A percentile compares a stretch with the other conserved stretches of the same genome.
Evolutionary conservation across 1,140 invertebrate species (phyloP).

Genomic region (Pollicipes pollicipes): DNA sequence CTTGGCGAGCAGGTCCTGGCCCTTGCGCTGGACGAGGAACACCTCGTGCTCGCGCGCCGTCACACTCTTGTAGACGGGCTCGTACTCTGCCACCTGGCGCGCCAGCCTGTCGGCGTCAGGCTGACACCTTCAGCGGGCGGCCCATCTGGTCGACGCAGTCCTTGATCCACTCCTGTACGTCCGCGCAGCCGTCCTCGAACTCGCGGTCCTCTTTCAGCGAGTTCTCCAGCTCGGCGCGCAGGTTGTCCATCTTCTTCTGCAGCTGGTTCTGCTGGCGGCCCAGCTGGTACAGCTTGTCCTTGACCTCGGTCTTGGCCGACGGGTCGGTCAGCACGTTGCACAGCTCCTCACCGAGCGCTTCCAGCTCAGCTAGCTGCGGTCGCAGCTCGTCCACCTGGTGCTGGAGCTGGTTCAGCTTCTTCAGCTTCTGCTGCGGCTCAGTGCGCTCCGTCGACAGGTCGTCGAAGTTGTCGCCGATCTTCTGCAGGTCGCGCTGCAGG

Average conservation of each 20-base stretch:
- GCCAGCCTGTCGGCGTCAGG: conserved; percentile 61
- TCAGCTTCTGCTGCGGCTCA: conserved; percentile 71
- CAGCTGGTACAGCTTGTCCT: conserved; percentile 61
- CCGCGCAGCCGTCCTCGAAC: conserved; percentile 65
- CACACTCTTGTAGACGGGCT: conserved; percentile 67
- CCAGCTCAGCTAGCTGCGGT: conserved; percentile 66
- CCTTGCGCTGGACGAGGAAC: conserved; percentile 83
- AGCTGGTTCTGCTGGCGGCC: conserved; percentile 66
- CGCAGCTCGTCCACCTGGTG: conserved; percentile 70
- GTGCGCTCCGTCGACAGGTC: conserved; percentile 45
- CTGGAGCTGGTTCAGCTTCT: conserved; percentile 62
- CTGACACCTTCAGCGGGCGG: conserved; percentile 62
- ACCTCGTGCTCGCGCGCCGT: conserved; percentile 80
- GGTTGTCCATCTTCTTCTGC: conserved; percentile 71
- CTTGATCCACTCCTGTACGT: conserved; percentile 71
- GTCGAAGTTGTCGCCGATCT: conserved; percentile 68
- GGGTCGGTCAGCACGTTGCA: conserved; percentile 78
- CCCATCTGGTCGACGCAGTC: conserved; percentile 52
- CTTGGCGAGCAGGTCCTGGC: conserved; percentile 48
- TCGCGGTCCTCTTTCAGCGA: conserved; percentile 51
- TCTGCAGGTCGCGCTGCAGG: conserved; percentile 58
- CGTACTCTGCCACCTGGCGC: conserved; percentile 64
- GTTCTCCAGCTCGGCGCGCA: conserved; percentile 75
- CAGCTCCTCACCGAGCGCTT: conserved; percentile 64
- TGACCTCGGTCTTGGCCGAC: conserved; percentile 72